Evolutionary conservation across 2,888 invertebrate species (phyloP).

Genomic region (Polymixis flavicincta): DNA sequence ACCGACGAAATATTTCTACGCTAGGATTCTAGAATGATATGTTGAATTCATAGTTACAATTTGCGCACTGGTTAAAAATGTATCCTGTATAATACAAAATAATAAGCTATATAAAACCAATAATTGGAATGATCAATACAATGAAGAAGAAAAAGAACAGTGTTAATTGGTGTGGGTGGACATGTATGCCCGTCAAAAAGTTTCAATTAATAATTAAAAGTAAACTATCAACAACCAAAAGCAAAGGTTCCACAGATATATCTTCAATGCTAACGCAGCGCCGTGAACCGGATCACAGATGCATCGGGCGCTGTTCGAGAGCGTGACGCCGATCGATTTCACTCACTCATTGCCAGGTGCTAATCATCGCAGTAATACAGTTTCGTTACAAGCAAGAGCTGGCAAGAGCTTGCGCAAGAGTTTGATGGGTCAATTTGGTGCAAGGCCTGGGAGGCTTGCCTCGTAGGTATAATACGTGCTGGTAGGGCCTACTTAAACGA

Average conservation of each 20-base stretch:
- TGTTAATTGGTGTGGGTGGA: too few relatives aligned
- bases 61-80: too few relatives aligned
- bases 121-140: too few relatives aligned
- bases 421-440: conserved; percentile 26
- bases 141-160: too few relatives aligned
- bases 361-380: conserved; percentile 37
- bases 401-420: conserved; percentile 22
- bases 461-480: background rate
- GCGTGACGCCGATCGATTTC: conserved; percentile 61
- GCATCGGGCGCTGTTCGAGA: conserved; percentile 55
- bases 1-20: too few relatives aligned
- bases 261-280: conserved; percentile 14
- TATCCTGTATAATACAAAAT: too few relatives aligned
- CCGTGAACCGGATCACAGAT: conserved; percentile 64
- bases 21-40: too few relatives aligned
- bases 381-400: conserved; percentile 22
- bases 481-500: too few relatives aligned
- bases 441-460: background rate
- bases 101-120: too few relatives aligned
- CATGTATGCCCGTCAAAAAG: too few relatives aligned
- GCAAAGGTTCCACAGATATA: background rate
- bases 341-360: conserved; percentile 51
- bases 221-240: background rate
- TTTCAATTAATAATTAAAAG: background rate
- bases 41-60: too few relatives aligned